Evolutionary conservation across 2,797 vertebrate genomes (phyloP).

Genomic region (Arrhamphus sclerolepis): DNA sequence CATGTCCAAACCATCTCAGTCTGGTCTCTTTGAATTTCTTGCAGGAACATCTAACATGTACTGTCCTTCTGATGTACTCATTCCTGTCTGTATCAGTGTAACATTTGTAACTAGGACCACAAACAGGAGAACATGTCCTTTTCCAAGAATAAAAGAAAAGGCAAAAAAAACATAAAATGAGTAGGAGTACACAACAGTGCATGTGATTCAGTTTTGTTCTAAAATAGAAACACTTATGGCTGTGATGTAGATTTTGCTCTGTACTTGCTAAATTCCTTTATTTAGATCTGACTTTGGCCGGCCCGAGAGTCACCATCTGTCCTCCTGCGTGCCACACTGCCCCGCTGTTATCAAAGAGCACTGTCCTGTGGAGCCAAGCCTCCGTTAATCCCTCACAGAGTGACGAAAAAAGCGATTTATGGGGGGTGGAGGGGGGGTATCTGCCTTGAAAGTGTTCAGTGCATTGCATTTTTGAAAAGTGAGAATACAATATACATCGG

Average conservation of each 20-base stretch:
- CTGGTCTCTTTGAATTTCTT: too few relatives aligned
- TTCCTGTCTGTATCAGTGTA: too few relatives aligned
- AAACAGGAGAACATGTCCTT: too few relatives aligned
- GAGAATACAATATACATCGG: too few relatives aligned
- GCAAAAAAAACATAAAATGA: too few relatives aligned
- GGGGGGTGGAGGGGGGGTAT: neutral
- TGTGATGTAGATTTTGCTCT: neutral
- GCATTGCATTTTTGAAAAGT: neutral
- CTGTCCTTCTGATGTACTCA: too few relatives aligned
- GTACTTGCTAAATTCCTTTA: constrained; percentile 36
- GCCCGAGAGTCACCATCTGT: constrained; percentile 63
- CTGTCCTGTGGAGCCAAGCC: constrained; percentile 6
- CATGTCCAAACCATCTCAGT: too few relatives aligned
- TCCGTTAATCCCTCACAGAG: constrained; percentile 22
- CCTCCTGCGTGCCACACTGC: constrained; percentile 29
- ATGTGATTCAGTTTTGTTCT: too few relatives aligned
- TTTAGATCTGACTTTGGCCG: constrained; percentile 41
- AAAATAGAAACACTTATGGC: neutral
- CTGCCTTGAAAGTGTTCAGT: accelerated
- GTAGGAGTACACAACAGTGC: too few relatives aligned
- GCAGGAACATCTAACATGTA: too few relatives aligned
- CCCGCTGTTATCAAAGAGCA: constrained; percentile 49
- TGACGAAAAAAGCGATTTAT: neutral
- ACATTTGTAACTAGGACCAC: too few relatives aligned
- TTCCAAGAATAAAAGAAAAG: too few relatives aligned